Evolutionary conservation across 1,140 invertebrate genomes (phyloP).

Genomic region (Galendromus occidentalis): DNA sequence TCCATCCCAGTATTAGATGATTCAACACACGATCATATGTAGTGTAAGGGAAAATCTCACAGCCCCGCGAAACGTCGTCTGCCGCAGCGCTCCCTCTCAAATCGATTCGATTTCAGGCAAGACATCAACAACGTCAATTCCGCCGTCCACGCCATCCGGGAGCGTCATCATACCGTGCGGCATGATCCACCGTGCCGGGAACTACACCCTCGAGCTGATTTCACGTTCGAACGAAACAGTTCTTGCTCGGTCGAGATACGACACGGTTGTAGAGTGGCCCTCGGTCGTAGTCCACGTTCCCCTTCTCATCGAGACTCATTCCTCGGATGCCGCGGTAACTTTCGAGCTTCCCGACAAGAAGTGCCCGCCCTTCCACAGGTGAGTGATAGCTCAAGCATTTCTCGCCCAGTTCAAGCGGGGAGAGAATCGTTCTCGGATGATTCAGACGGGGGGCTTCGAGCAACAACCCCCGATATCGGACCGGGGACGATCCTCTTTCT

Average conservation of each 20-base stretch:
- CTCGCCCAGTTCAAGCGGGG: too few species aligned
- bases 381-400: not conserved
- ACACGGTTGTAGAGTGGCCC: constrained; percentile 17
- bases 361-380: constrained; percentile 14
- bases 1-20: too few species aligned
- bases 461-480: too few species aligned
- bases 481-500: too few species aligned
- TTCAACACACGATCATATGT: too few species aligned
- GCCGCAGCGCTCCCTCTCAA: too few species aligned
- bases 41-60: too few species aligned
- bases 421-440: too few species aligned
- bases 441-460: too few species aligned
- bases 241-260: constrained; percentile 11
- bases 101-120: not conserved
- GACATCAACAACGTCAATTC: not conserved
- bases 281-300: constrained; percentile 18
- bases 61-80: too few species aligned
- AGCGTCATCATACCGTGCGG: constrained; percentile 16
- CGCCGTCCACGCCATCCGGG: not conserved
- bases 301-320: constrained; percentile 19
- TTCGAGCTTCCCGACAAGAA: constrained; percentile 9
- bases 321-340: constrained; percentile 17
- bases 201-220: constrained; percentile 14
- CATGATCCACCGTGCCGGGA: constrained; percentile 14
- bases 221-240: constrained; percentile 7